Conservation (phyloP, 2,113 vertebrate species). For the Turnix velox region DNA sequence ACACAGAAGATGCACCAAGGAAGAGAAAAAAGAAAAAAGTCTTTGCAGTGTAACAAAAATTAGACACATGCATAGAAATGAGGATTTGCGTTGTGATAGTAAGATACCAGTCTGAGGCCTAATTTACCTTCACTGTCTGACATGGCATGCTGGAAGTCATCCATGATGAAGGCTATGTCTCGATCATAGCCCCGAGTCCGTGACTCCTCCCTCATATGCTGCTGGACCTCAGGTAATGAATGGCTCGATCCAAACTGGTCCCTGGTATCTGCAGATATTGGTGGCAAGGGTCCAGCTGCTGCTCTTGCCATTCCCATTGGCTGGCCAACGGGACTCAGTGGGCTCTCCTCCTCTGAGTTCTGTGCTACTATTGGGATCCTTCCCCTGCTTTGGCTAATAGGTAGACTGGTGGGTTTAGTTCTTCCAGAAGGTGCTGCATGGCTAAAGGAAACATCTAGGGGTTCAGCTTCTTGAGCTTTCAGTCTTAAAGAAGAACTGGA, state of each 20-base stretch:
- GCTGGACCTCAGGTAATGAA: conserved; percentile 96
- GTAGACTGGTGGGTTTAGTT: conserved; percentile 94
- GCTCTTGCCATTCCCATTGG: conserved; percentile 99
- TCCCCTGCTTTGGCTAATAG: conserved; percentile 96
- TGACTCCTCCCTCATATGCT: conserved; percentile 98
- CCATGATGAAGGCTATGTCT: conserved; percentile 98
- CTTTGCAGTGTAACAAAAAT: conserved; percentile 69
- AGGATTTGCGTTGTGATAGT: conserved; percentile 77
- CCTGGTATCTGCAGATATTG: conserved; percentile 95
- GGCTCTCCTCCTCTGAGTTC: conserved; percentile 98
- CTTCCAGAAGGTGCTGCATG: conserved; percentile 85
- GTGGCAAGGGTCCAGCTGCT: conserved; percentile 94
- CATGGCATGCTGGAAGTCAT: conserved; percentile 99
- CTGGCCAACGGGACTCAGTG: conserved; percentile 95
- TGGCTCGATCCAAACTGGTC: conserved; percentile 99
- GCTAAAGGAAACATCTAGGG: conserved; percentile 89
- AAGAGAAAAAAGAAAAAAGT: conserved; percentile 59
- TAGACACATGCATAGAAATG: conserved; percentile 85
- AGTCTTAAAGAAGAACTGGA: conserved; percentile 93
- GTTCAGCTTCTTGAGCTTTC: conserved; percentile 89
- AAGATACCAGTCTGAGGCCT: conserved; percentile 78
- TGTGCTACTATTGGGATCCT: conserved; percentile 97
- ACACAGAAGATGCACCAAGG: conserved; percentile 65
- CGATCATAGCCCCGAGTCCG: conserved; percentile 93
- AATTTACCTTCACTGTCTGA: conserved; percentile 99